Conservation (phyloP, 2,888 invertebrate species). For the Hydropsyche betteni region DNA sequence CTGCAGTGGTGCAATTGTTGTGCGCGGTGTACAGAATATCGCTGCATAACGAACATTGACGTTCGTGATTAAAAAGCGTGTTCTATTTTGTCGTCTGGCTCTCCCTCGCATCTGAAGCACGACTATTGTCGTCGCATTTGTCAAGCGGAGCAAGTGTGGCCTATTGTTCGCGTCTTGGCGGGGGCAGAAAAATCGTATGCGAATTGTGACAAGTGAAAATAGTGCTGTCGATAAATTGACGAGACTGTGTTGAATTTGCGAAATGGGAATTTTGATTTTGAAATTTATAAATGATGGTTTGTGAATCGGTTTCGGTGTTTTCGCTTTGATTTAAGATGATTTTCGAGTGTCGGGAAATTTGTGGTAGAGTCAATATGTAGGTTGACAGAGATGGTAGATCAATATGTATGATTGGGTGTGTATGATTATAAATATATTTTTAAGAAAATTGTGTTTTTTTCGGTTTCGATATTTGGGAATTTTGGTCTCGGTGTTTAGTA, state of each 20-base stretch:
- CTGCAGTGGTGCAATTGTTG: too few relatives aligned
- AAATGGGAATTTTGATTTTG: not conserved
- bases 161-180: constrained; percentile 44
- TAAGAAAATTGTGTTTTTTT: not conserved
- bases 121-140: constrained; percentile 44
- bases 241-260: not conserved
- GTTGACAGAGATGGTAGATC: too few relatives aligned
- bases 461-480: not conserved
- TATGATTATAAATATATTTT: too few relatives aligned
- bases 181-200: constrained; percentile 38
- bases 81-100: constrained; percentile 35
- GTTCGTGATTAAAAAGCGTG: constrained; percentile 48
- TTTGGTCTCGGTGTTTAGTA: constrained; percentile 35
- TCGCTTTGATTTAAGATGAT: too few relatives aligned
- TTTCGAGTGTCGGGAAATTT: too few relatives aligned
- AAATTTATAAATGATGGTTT: not conserved
- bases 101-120: constrained; percentile 15
- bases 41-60: constrained; percentile 46
- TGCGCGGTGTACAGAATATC: not conserved
- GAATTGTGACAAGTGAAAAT: constrained; percentile 41
- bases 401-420: too few relatives aligned
- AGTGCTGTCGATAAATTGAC: not conserved
- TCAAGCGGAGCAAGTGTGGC: constrained; percentile 49
- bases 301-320: too few relatives aligned
- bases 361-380: too few relatives aligned